A percentile compares a stretch with the other conserved stretches of the same genome.
phyloP scores from a whole-genome alignment of 2,113 vertebrate species.

The Orcinus orca region DNA sequence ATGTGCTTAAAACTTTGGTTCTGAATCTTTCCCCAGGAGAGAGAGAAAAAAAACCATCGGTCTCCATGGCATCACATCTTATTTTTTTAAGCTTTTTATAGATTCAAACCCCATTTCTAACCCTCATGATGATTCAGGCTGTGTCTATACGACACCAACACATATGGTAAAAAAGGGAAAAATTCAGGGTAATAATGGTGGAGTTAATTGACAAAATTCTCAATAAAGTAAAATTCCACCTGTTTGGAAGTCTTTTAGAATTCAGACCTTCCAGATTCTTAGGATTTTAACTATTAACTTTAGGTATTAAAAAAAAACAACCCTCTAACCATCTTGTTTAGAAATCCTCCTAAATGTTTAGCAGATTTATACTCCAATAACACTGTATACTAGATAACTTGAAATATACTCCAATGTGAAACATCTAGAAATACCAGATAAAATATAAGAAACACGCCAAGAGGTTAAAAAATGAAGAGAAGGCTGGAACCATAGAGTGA shows the following conservation, averaged over 20 bases:
- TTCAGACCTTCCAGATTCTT: background rate
- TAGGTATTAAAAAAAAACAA: background rate
- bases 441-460: background rate
- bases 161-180: conserved; percentile 49
- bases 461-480: background rate
- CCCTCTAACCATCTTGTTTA: background rate
- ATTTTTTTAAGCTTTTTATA: conserved; percentile 51
- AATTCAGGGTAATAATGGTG: conserved; percentile 21
- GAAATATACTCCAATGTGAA: background rate
- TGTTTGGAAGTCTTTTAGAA: background rate
- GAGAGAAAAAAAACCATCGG: background rate
- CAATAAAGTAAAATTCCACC: conserved; percentile 33
- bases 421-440: background rate
- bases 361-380: background rate
- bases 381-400: background rate
- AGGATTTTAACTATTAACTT: background rate
- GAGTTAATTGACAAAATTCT: background rate
- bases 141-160: conserved; percentile 66
- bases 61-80: conserved; percentile 63
- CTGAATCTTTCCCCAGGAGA: conserved; percentile 48
- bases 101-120: conserved; percentile 51
- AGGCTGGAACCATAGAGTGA: background rate
- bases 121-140: conserved; percentile 56
- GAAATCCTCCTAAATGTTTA: background rate
- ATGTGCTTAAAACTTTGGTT: conserved; percentile 22